These are phyloP conservation scores for Hypercompe scribonia DNA, from an alignment of 2,888 invertebrate species.

Conservation along the genomic window DNA sequence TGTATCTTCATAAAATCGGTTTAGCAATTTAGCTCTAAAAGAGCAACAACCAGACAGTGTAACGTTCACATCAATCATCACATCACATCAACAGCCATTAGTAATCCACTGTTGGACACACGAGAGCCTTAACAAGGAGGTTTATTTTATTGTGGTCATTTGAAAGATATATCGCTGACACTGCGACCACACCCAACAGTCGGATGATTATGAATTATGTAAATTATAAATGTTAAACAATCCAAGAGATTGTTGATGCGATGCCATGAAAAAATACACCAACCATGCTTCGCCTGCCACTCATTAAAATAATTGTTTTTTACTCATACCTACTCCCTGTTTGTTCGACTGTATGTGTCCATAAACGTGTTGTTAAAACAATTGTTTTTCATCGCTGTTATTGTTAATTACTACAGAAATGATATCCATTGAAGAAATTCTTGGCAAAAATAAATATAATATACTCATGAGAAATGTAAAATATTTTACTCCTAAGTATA, in stretches of 20 bases:
- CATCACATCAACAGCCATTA: too few relatives aligned
- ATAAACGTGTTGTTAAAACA: conserved; percentile 15
- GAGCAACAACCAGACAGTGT: too few relatives aligned
- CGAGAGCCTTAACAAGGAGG: too few relatives aligned
- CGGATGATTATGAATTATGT: conserved; percentile 82
- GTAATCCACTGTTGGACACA: too few relatives aligned
- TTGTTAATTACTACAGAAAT: background rate
- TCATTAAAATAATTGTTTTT: conserved; percentile 80
- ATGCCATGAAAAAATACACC: conserved; percentile 74
- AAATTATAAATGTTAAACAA: conserved; percentile 82
- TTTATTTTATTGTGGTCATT: too few relatives aligned
- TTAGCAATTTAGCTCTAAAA: too few relatives aligned
- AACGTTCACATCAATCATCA: too few relatives aligned
- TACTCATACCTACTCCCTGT: conserved; percentile 62
- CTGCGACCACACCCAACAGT: conserved; percentile 50
- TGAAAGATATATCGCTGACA: conserved; percentile 53
- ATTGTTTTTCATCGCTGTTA: background rate
- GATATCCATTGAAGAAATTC: background rate
- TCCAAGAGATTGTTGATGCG: conserved; percentile 78
- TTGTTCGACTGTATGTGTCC: conserved; percentile 44
- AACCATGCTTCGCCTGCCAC: conserved; percentile 74
- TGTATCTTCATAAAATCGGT: too few relatives aligned
- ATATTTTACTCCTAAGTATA: background rate
- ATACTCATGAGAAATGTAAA: background rate
- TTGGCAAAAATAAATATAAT: background rate